These are phyloP conservation scores for Chaetodon trifasciatus DNA, from an alignment of 2,797 vertebrate genomes.

Conservation along the genomic window DNA sequence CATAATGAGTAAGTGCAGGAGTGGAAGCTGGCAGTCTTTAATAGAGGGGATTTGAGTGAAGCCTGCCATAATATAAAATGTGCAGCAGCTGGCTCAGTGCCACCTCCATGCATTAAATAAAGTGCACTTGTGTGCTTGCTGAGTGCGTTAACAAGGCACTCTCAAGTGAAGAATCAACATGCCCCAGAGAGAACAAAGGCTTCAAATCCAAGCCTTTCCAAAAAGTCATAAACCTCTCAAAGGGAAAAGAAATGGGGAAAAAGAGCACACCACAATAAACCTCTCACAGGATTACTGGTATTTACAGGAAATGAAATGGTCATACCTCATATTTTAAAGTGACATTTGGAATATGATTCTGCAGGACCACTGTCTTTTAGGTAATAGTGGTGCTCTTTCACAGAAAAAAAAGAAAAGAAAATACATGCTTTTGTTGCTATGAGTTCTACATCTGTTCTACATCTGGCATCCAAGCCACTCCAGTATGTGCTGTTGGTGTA, in stretches of 20 bases:
- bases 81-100: conserved; percentile 70
- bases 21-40: conserved; percentile 49
- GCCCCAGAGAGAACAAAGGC: conserved; percentile 63
- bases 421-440: neutral
- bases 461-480: neutral
- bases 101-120: conserved; percentile 80
- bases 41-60: conserved; percentile 69
- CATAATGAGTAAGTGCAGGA: conserved; percentile 55
- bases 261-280: conserved; percentile 25
- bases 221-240: conserved; percentile 60
- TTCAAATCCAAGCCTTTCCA: conserved; percentile 57
- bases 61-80: conserved; percentile 66
- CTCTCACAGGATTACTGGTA: conserved; percentile 17
- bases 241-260: conserved; percentile 20
- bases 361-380: neutral
- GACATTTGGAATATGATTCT: conserved; percentile 33
- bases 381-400: neutral
- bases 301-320: conserved; percentile 43
- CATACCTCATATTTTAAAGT: conserved; percentile 32
- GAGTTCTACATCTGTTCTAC: neutral
- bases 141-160: conserved; percentile 77
- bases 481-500: neutral
- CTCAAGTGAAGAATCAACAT: conserved; percentile 60
- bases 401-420: neutral
- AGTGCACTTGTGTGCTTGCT: conserved; percentile 76